Evolutionary conservation across 2,113 vertebrate genomes (phyloP).

Genomic region (Phaetusa simplex): DNA sequence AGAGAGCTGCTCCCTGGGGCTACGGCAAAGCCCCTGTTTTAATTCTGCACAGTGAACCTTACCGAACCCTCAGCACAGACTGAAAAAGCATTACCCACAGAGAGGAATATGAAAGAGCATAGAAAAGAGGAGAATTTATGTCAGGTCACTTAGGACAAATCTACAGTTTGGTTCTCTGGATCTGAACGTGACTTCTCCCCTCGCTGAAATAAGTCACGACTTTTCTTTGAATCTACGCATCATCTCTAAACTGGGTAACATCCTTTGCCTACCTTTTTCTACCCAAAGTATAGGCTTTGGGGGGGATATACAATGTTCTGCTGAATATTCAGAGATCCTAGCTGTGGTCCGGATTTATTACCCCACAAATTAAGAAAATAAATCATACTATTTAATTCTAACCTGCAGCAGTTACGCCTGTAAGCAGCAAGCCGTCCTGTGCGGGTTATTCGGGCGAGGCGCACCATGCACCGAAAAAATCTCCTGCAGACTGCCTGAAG

Average conservation of each 20-base stretch:
- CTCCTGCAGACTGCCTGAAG: background rate
- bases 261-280: background rate
- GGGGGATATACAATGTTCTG: background rate
- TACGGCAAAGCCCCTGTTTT: background rate
- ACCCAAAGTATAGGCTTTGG: background rate
- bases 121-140: no score
- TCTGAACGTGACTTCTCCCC: background rate
- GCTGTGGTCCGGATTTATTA: background rate
- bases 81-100: background rate
- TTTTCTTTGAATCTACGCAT: background rate
- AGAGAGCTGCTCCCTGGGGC: background rate
- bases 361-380: background rate
- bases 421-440: background rate
- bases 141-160: background rate
- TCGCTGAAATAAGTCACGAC: background rate
- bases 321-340: background rate
- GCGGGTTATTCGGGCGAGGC: background rate
- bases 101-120: background rate
- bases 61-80: background rate
- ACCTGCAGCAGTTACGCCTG: no score
- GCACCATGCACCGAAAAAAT: no score
- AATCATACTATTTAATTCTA: background rate
- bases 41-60: background rate
- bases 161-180: background rate
- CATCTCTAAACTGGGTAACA: no score